Evolutionary conservation across 2,888 invertebrate species (phyloP).

Genomic region (Dichetophora obliterata): DNA sequence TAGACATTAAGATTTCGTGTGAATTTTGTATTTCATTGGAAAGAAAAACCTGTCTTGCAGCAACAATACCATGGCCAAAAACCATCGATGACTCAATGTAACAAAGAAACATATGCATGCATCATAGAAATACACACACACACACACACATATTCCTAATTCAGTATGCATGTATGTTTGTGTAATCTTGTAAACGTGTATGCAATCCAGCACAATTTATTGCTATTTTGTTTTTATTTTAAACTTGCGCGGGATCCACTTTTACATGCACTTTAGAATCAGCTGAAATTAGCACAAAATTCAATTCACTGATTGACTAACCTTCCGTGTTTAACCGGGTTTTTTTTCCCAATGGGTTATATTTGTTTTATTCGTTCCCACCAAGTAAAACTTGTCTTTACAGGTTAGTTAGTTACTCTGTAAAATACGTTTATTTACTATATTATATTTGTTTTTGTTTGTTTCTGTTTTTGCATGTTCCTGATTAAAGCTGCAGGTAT

Average conservation of each 20-base stretch:
- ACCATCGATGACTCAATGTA: conserved; percentile 26
- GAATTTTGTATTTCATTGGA: conserved; percentile 1
- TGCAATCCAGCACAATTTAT: background rate
- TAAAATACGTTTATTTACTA: too few species aligned
- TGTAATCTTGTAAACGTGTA: background rate
- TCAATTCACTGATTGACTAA: too few species aligned
- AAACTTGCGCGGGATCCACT: background rate
- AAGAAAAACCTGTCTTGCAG: background rate
- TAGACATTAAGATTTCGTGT: background rate
- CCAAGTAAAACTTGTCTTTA: too few species aligned
- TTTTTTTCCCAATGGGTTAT: too few species aligned
- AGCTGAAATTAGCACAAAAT: too few species aligned
- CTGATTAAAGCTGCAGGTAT: too few species aligned
- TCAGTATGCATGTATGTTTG: background rate
- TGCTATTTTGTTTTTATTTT: background rate
- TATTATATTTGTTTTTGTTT: too few species aligned
- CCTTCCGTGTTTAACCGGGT: too few species aligned
- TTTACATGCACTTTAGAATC: background rate
- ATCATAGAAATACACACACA: background rate
- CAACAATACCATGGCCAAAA: background rate
- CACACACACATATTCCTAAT: background rate
- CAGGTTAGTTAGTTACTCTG: too few species aligned
- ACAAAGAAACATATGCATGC: background rate
- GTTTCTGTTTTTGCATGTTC: too few species aligned
- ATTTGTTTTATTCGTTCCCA: too few species aligned